A percentile compares a stretch with the other conserved stretches of the same genome.
Conservation (phyloP, 2,113 vertebrate species). For the Lepidiolamprologus cunningtoni region DNA sequence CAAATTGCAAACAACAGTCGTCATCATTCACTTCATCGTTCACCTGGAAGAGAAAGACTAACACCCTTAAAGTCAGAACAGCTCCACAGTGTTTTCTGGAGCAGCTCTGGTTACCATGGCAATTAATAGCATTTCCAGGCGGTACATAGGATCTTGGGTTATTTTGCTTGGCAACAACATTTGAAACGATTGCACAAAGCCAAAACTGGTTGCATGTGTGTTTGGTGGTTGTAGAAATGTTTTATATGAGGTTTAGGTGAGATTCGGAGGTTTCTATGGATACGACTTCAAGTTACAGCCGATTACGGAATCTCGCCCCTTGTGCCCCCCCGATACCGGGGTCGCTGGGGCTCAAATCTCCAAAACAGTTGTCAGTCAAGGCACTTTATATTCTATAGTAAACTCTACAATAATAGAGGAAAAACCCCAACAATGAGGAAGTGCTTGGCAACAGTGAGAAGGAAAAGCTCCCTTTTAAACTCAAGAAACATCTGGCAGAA, state of each 20-base stretch:
- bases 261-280: background rate
- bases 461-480: background rate
- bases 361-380: background rate
- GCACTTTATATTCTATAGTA: background rate
- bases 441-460: background rate
- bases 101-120: conserved; percentile 30
- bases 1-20: background rate
- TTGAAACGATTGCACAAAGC: background rate
- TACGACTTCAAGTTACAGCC: background rate
- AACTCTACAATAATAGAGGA: background rate
- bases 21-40: background rate
- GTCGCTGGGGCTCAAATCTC: background rate
- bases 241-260: background rate
- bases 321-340: background rate
- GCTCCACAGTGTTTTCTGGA: background rate
- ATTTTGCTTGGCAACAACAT: conserved; percentile 18
- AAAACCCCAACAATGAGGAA: background rate
- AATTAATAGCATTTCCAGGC: conserved; percentile 34
- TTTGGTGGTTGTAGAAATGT: background rate
- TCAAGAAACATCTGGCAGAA: background rate
- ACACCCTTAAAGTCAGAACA: background rate
- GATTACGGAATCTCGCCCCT: background rate
- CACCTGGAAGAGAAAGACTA: background rate
- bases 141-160: background rate
- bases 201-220: background rate